phyloP scores from a whole-genome alignment of 2,888 invertebrate species.

The Tribolium freemani region DNA sequence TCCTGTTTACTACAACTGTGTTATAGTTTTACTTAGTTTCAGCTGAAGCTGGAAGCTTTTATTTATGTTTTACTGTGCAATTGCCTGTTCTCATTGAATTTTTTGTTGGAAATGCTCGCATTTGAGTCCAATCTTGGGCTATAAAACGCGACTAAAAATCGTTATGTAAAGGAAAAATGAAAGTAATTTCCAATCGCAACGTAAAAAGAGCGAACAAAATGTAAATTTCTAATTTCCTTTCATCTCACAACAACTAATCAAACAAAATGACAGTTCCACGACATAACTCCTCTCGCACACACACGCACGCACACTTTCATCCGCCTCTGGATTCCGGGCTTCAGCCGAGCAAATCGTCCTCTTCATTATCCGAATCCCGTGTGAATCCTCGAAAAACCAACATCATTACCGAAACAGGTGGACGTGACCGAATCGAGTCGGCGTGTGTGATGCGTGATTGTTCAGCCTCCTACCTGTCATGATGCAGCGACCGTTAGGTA shows the following conservation, averaged over 20 bases:
- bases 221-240: conserved; percentile 59
- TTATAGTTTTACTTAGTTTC: too few species aligned
- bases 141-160: conserved; percentile 1
- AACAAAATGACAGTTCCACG: conserved; percentile 57
- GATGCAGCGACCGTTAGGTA: conserved; percentile 58
- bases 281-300: conserved; percentile 34
- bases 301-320: background rate
- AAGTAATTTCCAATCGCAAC: conserved; percentile 43
- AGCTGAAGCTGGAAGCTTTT: too few species aligned
- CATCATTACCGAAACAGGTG: conserved; percentile 47
- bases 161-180: conserved; percentile 46
- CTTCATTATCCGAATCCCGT: conserved; percentile 34
- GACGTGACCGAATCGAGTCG: conserved; percentile 43
- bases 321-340: too few species aligned
- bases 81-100: too few species aligned
- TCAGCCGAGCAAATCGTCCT: too few species aligned
- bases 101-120: background rate
- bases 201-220: conserved; percentile 46
- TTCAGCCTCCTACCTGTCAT: conserved; percentile 56
- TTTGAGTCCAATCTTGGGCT: background rate
- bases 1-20: too few species aligned
- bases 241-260: conserved; percentile 56
- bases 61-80: too few species aligned
- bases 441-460: conserved; percentile 54
- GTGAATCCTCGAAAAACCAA: conserved; percentile 54